Conservation (phyloP, 2,797 vertebrate genomes). For the Sebastes matsubarae region DNA sequence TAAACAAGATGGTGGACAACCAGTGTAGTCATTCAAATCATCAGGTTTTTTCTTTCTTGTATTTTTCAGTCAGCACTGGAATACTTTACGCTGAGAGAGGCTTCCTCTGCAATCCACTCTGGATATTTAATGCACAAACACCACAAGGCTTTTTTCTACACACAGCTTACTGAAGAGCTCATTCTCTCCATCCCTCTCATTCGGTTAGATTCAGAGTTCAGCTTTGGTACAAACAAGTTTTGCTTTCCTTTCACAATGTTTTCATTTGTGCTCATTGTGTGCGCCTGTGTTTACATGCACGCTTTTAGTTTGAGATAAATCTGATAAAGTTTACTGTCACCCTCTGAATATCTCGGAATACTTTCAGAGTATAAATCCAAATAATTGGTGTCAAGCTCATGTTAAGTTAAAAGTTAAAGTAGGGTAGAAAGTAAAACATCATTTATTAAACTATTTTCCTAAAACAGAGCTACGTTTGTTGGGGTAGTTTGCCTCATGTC, state of each 20-base stretch:
- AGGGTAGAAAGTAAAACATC: background rate
- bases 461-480: background rate
- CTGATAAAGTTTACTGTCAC: background rate
- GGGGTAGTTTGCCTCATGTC: background rate
- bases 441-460: background rate
- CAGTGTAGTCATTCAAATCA: background rate
- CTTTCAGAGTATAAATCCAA: background rate
- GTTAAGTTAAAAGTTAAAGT: background rate
- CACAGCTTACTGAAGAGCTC: background rate
- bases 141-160: background rate
- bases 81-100: background rate
- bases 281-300: background rate
- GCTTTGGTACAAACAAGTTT: background rate
- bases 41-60: background rate
- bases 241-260: background rate
- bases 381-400: conserved; percentile 19
- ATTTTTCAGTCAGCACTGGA: background rate
- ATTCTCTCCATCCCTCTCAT: background rate
- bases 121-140: conserved; percentile 22
- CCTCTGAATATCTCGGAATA: background rate
- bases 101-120: background rate
- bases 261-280: background rate
- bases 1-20: background rate
- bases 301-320: conserved; percentile 8
- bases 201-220: conserved; percentile 14